These are phyloP conservation scores for Percopsis transmontana DNA, from an alignment of 2,113 vertebrate species.

Conservation along the genomic window DNA sequence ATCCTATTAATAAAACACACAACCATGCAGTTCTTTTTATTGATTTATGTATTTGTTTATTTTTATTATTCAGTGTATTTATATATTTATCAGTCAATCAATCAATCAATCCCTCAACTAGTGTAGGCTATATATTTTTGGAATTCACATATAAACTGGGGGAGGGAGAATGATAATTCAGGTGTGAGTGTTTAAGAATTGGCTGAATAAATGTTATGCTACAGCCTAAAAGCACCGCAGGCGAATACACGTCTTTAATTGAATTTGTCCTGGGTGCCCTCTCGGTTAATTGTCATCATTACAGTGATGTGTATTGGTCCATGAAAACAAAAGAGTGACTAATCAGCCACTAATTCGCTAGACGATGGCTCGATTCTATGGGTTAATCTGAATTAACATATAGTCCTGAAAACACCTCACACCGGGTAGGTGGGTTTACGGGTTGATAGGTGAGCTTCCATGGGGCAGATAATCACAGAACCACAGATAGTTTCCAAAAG, in stretches of 20 bases:
- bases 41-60: too few species aligned
- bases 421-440: conserved; percentile 20
- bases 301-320: conserved; percentile 61
- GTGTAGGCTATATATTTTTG: too few species aligned
- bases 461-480: too few species aligned
- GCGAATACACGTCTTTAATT: conserved; percentile 52
- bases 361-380: conserved; percentile 58
- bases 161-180: not conserved
- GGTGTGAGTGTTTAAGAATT: not conserved
- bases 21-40: too few species aligned
- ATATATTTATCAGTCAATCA: too few species aligned
- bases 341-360: conserved; percentile 65
- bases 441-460: too few species aligned
- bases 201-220: conserved; percentile 41
- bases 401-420: conserved; percentile 45
- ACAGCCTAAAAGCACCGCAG: conserved; percentile 20
- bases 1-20: too few species aligned
- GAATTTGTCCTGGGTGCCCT: conserved; percentile 32
- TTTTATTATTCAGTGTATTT: too few species aligned
- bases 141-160: too few species aligned
- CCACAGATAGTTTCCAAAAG: too few species aligned
- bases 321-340: conserved; percentile 54
- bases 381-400: conserved; percentile 59
- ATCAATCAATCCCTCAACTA: too few species aligned
- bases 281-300: conserved; percentile 34